Conservation (phyloP, 2,797 vertebrate genomes). For the Heliangelus exortis region DNA sequence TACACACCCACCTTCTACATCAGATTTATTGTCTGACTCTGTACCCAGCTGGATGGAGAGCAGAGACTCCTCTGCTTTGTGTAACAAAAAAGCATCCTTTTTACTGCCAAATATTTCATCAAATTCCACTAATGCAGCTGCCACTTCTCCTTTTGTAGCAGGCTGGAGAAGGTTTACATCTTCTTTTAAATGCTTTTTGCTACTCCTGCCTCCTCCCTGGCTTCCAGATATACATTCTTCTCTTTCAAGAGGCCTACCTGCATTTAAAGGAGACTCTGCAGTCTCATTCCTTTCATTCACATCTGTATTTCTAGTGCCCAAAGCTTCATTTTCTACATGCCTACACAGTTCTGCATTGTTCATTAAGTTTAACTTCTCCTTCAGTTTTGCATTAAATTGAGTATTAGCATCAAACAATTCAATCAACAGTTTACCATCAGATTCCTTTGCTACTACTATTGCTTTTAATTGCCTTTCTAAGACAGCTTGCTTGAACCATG, state of each 20-base stretch:
- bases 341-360: not conserved
- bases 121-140: not conserved
- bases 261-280: not conserved
- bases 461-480: constrained; percentile 82
- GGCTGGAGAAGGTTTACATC: not conserved
- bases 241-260: not conserved
- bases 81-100: not conserved
- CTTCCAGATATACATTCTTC: not conserved
- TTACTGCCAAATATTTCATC: not conserved
- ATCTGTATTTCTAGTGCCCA: not conserved
- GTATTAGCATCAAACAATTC: constrained; percentile 86
- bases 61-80: not conserved
- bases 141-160: not conserved
- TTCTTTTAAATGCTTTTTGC: not conserved
- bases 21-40: not conserved
- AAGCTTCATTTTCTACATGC: not conserved
- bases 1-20: not conserved
- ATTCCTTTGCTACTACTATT: constrained; percentile 87
- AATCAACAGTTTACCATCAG: constrained; percentile 86
- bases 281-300: not conserved
- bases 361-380: constrained; percentile 74
- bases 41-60: not conserved
- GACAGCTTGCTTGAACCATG: constrained; percentile 85
- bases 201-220: not conserved
- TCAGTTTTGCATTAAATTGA: constrained; percentile 87